Conservation (phyloP, 2,888 invertebrate species). For the Hymenopus coronatus region DNA sequence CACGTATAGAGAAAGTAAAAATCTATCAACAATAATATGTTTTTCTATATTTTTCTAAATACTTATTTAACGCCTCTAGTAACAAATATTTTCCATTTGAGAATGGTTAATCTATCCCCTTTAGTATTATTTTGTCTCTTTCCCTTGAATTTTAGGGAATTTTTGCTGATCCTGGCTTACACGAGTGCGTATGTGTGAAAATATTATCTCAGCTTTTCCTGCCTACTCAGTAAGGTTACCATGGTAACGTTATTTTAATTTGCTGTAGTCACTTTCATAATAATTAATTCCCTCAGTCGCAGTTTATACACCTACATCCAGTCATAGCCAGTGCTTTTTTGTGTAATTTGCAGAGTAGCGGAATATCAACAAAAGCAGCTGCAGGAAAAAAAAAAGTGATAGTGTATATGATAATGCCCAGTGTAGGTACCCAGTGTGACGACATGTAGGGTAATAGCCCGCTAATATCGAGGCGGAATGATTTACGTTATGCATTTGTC, state of each 20-base stretch:
- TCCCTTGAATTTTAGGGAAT: background rate
- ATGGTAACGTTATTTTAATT: background rate
- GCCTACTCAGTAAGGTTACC: background rate
- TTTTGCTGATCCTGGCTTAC: background rate
- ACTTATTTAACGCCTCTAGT: too few relatives aligned
- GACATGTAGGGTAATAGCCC: too few relatives aligned
- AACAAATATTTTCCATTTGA: too few relatives aligned
- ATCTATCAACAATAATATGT: too few relatives aligned
- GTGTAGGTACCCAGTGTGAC: too few relatives aligned
- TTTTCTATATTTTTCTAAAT: too few relatives aligned
- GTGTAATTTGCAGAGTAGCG: background rate
- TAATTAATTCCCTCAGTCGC: background rate
- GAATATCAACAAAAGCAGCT: background rate
- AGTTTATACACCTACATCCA: background rate
- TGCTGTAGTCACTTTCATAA: background rate
- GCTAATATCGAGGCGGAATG: too few relatives aligned
- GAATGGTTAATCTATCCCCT: too few relatives aligned
- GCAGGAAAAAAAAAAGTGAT: background rate
- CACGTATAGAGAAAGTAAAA: too few relatives aligned
- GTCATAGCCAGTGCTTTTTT: background rate
- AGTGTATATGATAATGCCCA: background rate
- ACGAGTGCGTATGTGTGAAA: background rate
- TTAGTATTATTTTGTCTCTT: background rate
- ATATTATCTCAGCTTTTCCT: background rate
- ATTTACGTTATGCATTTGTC: too few relatives aligned